A percentile compares a stretch with the other conserved stretches of the same genome.
These are phyloP conservation scores for Cosmia pyralina DNA, from an alignment of 2,888 invertebrate species.

Conservation along the genomic window DNA sequence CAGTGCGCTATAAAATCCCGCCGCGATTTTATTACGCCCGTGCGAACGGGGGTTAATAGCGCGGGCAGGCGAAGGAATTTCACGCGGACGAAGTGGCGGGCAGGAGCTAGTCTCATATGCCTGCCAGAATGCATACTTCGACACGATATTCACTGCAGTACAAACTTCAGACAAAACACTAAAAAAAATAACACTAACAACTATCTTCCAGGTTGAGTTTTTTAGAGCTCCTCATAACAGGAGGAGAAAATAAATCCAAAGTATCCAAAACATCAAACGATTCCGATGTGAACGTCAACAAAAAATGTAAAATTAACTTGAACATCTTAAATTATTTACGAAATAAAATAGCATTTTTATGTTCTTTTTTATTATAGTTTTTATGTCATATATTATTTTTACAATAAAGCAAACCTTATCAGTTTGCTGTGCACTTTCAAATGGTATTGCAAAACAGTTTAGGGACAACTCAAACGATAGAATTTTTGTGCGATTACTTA, in stretches of 20 bases:
- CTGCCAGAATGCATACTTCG: neutral
- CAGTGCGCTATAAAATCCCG: too few relatives aligned
- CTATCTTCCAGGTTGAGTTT: neutral
- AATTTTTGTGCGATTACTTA: neutral
- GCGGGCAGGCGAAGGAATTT: too few relatives aligned
- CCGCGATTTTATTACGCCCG: too few relatives aligned
- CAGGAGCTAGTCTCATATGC: too few relatives aligned
- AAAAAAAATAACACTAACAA: slow-evolving; percentile 1
- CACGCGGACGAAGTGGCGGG: too few relatives aligned
- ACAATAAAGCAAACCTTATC: slow-evolving; percentile 44
- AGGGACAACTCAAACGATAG: slow-evolving; percentile 10
- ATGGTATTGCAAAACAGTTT: slow-evolving; percentile 24
- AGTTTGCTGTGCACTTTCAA: slow-evolving; percentile 29
- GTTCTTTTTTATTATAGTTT: slow-evolving; percentile 50
- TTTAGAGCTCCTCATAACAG: too few relatives aligned
- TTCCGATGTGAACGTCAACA: slow-evolving; percentile 8
- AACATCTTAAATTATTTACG: slow-evolving; percentile 36
- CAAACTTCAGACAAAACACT: neutral
- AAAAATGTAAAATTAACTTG: slow-evolving; percentile 23
- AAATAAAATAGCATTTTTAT: slow-evolving; percentile 55
- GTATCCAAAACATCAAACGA: slow-evolving; percentile 26
- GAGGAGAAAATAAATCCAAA: neutral
- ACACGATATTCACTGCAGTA: neutral
- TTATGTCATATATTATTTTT: slow-evolving; percentile 54
- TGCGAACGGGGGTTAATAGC: too few relatives aligned